Conservation (phyloP, 2,888 invertebrate genomes). For the Pristionchus arcanus region DNA sequence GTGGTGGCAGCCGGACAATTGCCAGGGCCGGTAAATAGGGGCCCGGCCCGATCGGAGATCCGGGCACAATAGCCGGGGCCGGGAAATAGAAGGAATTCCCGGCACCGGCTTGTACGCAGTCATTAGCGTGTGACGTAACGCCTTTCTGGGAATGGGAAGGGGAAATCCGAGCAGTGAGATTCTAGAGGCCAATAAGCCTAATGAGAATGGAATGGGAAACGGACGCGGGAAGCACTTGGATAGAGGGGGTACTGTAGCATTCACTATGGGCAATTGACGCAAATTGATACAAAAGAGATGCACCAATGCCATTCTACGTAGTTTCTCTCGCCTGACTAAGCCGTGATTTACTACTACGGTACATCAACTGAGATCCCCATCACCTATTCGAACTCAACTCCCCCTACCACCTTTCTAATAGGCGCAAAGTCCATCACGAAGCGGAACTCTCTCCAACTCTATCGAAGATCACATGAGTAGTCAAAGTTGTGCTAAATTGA, state of each 20-base stretch:
- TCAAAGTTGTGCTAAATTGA: background rate
- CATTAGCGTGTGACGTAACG: background rate
- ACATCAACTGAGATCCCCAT: background rate
- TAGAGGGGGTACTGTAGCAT: background rate
- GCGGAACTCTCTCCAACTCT: background rate
- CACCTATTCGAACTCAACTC: background rate
- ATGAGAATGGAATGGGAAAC: background rate
- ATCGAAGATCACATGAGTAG: slow-evolving; percentile 23
- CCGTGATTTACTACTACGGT: background rate
- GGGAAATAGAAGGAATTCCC: background rate
- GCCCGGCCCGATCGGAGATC: background rate
- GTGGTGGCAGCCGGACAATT: background rate
- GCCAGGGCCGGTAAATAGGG: background rate
- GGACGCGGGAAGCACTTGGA: background rate
- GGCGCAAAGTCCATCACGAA: background rate
- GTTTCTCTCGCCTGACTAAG: background rate
- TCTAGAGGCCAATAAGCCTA: background rate
- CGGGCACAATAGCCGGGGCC: background rate
- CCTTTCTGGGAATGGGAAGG: slow-evolving; percentile 1
- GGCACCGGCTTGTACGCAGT: background rate
- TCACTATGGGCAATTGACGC: too few relatives aligned
- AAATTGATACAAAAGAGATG: too few relatives aligned
- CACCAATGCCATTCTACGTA: too few relatives aligned
- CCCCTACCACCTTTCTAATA: too few relatives aligned
- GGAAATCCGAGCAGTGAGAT: background rate